Conservation (phyloP, 2,113 vertebrate species). For the Podarcis cretensis region DNA sequence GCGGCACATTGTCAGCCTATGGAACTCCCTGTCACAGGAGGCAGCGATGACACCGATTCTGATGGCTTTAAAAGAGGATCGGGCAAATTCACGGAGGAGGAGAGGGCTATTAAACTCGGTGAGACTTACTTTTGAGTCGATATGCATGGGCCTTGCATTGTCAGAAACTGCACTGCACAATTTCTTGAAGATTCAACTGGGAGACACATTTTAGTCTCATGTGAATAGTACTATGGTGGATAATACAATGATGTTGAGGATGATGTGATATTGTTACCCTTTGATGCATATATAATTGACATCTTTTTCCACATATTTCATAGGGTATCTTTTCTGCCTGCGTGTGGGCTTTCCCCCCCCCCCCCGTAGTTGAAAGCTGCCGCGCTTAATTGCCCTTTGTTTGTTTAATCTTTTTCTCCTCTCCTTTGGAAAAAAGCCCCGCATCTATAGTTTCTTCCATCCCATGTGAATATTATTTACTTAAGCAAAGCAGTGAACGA, state of each 20-base stretch:
- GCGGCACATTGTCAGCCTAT: too few species aligned
- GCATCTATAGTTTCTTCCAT: not conserved
- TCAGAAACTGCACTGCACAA: not conserved
- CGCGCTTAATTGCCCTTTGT: conserved; percentile 3
- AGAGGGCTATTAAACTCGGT: not conserved
- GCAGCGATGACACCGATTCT: too few species aligned
- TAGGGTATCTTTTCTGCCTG: not conserved
- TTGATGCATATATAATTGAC: not conserved
- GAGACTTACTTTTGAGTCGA: not conserved
- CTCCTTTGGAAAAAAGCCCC: not conserved
- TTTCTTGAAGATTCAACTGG: not conserved
- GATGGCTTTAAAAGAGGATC: too few species aligned
- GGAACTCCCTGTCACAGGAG: too few species aligned
- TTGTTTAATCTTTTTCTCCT: not conserved
- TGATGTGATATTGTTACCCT: not conserved
- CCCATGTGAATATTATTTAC: conserved; percentile 24
- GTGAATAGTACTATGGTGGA: too few species aligned
- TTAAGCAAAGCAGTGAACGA: not conserved
- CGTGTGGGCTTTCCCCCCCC: not conserved
- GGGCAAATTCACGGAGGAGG: too few species aligned
- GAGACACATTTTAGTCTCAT: not conserved
- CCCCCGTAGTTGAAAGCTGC: not conserved
- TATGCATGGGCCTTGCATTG: not conserved
- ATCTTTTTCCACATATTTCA: not conserved
- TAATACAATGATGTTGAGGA: too few species aligned